Percentiles rank a stretch among this genome's conserved stretches.
Conservation (phyloP, 2,113 vertebrate species). For the Numenius arquata region DNA sequence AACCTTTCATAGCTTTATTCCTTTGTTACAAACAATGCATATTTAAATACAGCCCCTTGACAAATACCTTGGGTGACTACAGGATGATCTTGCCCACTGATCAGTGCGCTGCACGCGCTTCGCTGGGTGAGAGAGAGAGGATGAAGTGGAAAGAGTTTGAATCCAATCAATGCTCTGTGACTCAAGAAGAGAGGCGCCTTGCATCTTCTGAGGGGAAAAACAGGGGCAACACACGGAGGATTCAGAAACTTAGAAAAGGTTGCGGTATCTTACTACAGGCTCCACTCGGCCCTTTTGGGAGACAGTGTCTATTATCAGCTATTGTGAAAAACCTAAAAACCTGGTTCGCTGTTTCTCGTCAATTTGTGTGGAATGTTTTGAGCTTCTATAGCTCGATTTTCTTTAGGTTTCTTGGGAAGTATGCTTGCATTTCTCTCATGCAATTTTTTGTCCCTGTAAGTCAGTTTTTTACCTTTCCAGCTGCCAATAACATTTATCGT, state of each 20-base stretch:
- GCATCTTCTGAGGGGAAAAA: not conserved
- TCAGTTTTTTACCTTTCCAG: not conserved
- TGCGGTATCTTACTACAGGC: not conserved
- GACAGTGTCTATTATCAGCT: not conserved
- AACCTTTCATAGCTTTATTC: constrained; percentile 53
- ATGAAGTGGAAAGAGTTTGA: not conserved
- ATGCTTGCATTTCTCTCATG: not conserved
- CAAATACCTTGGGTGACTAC: not conserved
- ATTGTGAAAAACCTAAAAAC: not conserved
- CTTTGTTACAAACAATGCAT: constrained; percentile 38
- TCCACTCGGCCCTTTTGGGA: not conserved
- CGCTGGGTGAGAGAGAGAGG: not conserved
- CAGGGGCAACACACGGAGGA: not conserved
- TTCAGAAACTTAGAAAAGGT: not conserved
- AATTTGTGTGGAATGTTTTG: not conserved
- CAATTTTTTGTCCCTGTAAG: not conserved
- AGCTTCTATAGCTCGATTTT: not conserved
- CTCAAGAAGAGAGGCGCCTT: not conserved
- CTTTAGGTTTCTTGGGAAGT: not conserved
- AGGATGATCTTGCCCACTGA: not conserved
- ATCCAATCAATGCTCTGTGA: not conserved
- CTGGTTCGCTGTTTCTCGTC: not conserved
- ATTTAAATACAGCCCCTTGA: constrained; percentile 53
- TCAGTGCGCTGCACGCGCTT: not conserved
- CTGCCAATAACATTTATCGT: not conserved